These are phyloP conservation scores for Otolemur crassicaudatus DNA, from an alignment of 2,797 vertebrate genomes.

Conservation along the genomic window DNA sequence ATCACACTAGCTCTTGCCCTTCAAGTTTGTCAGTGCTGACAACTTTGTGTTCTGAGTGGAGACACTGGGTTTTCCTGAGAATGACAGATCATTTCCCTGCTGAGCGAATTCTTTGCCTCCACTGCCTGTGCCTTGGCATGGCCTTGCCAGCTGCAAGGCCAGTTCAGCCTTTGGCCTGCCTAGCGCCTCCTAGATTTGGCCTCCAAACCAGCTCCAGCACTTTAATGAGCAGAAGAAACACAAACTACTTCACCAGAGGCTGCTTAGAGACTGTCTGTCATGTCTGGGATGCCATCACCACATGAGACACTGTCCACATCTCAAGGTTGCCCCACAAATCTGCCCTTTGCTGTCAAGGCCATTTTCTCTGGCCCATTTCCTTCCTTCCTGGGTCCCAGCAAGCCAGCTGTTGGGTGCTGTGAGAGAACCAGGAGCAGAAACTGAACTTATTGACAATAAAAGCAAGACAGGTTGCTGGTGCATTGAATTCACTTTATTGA, in stretches of 20 bases:
- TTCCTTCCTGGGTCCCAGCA: constrained; percentile 87
- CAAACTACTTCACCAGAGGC: constrained; percentile 83
- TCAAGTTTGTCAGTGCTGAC: neutral
- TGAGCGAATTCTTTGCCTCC: neutral
- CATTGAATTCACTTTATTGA: constrained; percentile 87
- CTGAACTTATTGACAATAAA: constrained; percentile 85
- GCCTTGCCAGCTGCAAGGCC: neutral
- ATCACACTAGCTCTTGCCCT: neutral
- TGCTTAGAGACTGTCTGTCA: constrained; percentile 86
- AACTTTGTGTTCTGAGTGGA: neutral
- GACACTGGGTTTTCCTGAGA: neutral
- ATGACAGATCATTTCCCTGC: neutral
- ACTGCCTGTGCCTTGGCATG: constrained; percentile 48
- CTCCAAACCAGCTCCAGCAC: constrained; percentile 75
- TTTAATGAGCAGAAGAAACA: constrained; percentile 80
- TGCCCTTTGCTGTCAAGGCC: constrained; percentile 85
- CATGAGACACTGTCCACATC: constrained; percentile 83
- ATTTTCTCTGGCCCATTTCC: constrained; percentile 87
- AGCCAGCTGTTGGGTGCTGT: constrained; percentile 87
- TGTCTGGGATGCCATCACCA: constrained; percentile 85
- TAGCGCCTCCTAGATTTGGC: constrained; percentile 67
- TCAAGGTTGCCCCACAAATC: constrained; percentile 84
- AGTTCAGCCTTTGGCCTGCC: constrained; percentile 47
- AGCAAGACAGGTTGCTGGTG: constrained; percentile 83
- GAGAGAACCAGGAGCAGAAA: constrained; percentile 87